phyloP scores from a whole-genome alignment of 2,888 invertebrate species.

The Napeogenes sylphis region DNA sequence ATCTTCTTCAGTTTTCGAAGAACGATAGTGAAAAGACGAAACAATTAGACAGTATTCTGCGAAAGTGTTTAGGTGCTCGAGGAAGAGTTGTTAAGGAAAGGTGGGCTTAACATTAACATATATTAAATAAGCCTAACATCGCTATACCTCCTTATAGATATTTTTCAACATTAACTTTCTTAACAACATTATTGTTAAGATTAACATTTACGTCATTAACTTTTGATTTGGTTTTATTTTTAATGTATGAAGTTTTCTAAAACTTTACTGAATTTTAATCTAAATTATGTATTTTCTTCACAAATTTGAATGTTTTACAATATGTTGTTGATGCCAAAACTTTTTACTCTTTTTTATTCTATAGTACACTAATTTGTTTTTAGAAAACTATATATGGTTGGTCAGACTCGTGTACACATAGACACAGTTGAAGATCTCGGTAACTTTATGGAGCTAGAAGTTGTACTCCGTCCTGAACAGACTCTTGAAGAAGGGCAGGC shows the following conservation, averaged over 20 bases:
- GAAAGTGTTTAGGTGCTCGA: slow-evolving; percentile 79
- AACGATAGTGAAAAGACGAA: slow-evolving; percentile 66
- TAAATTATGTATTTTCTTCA: no score
- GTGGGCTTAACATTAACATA: slow-evolving; percentile 37
- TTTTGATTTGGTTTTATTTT: not conserved
- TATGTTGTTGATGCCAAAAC: no score
- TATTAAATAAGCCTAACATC: not conserved
- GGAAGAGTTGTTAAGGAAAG: slow-evolving; percentile 86
- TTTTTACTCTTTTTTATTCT: not conserved
- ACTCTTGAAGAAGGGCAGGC: slow-evolving; percentile 81
- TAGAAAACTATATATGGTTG: slow-evolving; percentile 86
- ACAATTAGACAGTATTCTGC: slow-evolving; percentile 72
- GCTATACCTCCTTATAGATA: no score
- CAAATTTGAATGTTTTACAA: no score
- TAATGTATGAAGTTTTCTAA: not conserved
- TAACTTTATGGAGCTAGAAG: slow-evolving; percentile 91
- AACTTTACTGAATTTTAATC: no score
- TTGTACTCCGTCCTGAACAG: slow-evolving; percentile 82
- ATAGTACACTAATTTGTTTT: slow-evolving; percentile 7
- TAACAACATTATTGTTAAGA: no score
- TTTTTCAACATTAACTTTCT: no score
- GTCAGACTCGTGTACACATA: slow-evolving; percentile 91
- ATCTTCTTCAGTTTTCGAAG: slow-evolving; percentile 76
- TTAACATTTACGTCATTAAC: no score
- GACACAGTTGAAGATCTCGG: slow-evolving; percentile 90